phyloP scores from a whole-genome alignment of 2,113 vertebrate species.

The Prinia subflava region DNA sequence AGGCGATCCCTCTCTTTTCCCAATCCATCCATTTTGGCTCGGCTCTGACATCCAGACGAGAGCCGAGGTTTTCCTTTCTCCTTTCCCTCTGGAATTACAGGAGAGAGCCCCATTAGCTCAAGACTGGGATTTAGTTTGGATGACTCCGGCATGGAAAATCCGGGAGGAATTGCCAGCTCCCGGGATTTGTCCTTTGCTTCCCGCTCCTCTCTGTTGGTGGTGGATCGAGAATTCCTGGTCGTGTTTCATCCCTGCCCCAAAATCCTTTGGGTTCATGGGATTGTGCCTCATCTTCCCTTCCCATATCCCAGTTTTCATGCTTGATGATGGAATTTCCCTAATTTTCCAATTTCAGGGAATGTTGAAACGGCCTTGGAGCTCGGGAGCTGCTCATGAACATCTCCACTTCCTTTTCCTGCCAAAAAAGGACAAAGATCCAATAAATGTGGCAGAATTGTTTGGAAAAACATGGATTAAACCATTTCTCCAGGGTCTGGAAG shows the following conservation, averaged over 20 bases:
- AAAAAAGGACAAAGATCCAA: not conserved
- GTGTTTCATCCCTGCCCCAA: not conserved
- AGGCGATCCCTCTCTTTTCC: not conserved
- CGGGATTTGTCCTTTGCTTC: not conserved
- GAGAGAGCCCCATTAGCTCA: not conserved
- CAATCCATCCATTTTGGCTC: not conserved
- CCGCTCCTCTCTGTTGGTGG: rapidly evolving
- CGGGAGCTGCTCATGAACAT: not conserved
- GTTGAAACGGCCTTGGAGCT: rapidly evolving
- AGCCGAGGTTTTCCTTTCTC: not conserved
- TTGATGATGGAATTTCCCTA: not conserved
- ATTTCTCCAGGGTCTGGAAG: not conserved
- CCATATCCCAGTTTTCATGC: not conserved
- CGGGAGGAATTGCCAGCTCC: not conserved
- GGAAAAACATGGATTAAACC: not conserved
- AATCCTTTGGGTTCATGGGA: not conserved
- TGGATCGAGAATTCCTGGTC: not conserved
- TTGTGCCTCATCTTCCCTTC: not conserved
- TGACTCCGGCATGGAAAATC: not conserved
- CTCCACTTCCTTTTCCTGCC: not conserved
- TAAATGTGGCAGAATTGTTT: not conserved
- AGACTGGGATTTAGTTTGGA: not conserved
- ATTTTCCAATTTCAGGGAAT: not conserved
- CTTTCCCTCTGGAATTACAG: not conserved
- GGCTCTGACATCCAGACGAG: not conserved